Base-by-base conservation (phyloP, 2,797 vertebrate species). In the Cyclura pinguis region DNA sequence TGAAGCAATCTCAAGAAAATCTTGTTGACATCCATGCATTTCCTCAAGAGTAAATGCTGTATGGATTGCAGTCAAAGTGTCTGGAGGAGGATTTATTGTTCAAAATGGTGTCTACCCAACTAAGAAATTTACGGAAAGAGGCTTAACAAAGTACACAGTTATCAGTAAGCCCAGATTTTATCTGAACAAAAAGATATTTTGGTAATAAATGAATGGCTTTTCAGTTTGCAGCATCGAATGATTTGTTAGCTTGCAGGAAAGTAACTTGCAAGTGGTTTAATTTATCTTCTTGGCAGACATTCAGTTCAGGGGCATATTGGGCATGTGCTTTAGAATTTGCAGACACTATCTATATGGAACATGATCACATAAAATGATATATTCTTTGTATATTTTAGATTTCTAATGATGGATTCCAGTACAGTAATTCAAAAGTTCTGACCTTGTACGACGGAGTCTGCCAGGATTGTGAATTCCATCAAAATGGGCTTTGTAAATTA, bases 401-500 rank as follows among this genome's bases (percentile, higher is more conserved):
- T 93, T 98, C 96, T 93, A 98, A 98, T 22, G 97, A 98, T 59
- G 98, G 96, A 86, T 97, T 96, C 76, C 97, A 97, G 93, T 97
- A 97, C 96, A 98, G 97, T 74, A 96, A 95, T 90, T 95, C 96
- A 59, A 97, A 97, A 94, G 97, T 97, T 89, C 91, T 98, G 93
- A 98, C 97, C 6, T 95, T 98, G 91, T 98, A 97, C 14, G 97
- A 98, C 0, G 96, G 97, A 1, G 92, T 97, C 50, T 98, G 98
- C 95, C 98, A 98, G 97, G 94, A 97, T 92, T 99, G 98, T 90
- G 94, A 97, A 83, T 94, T 95, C 2, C 96, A 96, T 3, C 94
- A 94, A 85, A 96, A 97, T 14, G 96, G 97, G 96, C 97, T 98
- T 95, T 98, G 97, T 96, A 98, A 98, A 97, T 98, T 98, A 98